These are phyloP conservation scores for Melanchra persicariae DNA, from an alignment of 2,888 invertebrate genomes.

Conservation along the genomic window DNA sequence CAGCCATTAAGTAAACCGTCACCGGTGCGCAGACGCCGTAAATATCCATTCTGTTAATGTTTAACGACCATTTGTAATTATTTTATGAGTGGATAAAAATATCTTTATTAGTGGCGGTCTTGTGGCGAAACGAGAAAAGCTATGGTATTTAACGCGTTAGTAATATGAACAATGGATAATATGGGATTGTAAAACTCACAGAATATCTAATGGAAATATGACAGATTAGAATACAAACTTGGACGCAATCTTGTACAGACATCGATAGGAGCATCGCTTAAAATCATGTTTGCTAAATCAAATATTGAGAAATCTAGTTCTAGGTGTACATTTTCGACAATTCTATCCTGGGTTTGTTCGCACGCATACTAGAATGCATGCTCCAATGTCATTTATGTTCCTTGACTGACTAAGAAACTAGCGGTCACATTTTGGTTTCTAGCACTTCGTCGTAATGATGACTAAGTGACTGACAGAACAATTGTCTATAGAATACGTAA, in stretches of 20 bases:
- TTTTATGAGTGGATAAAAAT: constrained; percentile 63
- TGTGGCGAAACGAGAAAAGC: neutral
- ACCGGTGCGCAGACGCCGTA: constrained; percentile 52
- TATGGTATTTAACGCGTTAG: neutral
- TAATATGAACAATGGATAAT: fast-evolving
- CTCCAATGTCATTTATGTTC: constrained; percentile 1
- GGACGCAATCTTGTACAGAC: neutral
- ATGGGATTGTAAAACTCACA: neutral
- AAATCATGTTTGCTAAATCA: neutral
- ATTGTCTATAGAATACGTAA: constrained; percentile 32
- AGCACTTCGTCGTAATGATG: constrained; percentile 30
- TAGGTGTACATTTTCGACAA: too few species aligned
- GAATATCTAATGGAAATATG: neutral
- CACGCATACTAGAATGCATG: neutral
- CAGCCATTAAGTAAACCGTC: constrained; percentile 56
- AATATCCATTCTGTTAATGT: constrained; percentile 56
- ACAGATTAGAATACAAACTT: neutral
- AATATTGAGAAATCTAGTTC: too few species aligned
- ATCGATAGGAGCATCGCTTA: neutral
- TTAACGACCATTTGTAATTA: constrained; percentile 62
- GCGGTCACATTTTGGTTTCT: constrained; percentile 26
- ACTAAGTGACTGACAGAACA: constrained; percentile 36
- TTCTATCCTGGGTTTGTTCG: too few species aligned
- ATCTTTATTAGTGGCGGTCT: constrained; percentile 33
- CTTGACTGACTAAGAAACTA: constrained; percentile 13